Evolutionary conservation across 2,888 invertebrate species (phyloP).

Genomic region (Trachelus stipa): DNA sequence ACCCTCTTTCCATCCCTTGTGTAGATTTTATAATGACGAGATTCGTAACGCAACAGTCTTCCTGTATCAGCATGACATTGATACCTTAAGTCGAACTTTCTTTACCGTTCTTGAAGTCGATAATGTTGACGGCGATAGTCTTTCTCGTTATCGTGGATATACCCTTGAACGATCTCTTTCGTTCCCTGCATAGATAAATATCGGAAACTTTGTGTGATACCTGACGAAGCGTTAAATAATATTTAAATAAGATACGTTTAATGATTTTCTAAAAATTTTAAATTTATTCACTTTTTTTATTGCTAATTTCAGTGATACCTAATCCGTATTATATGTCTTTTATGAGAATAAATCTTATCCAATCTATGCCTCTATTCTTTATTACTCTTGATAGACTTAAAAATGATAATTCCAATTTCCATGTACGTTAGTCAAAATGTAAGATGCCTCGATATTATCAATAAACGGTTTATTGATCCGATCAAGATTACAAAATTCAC

Average conservation of each 20-base stretch:
- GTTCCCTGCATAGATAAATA: not conserved
- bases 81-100: not conserved
- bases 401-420: too few species aligned
- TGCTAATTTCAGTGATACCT: not conserved
- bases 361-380: too few species aligned
- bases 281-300: not conserved
- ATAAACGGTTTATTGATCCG: not conserved
- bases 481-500: not conserved
- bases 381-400: not conserved
- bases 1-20: not conserved
- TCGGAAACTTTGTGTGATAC: not conserved
- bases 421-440: not conserved
- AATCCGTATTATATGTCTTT: too few species aligned
- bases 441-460: not conserved
- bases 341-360: not conserved
- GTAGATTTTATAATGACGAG: not conserved
- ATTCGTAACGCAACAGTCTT: not conserved
- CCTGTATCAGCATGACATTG: not conserved
- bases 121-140: not conserved
- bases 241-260: not conserved
- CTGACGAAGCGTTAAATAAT: not conserved
- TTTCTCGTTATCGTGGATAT: not conserved
- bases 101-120: not conserved
- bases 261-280: not conserved
- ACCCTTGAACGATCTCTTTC: not conserved